These are phyloP conservation scores for Acipenser ruthenus DNA, from an alignment of 2,797 vertebrate species.

Conservation along the genomic window DNA sequence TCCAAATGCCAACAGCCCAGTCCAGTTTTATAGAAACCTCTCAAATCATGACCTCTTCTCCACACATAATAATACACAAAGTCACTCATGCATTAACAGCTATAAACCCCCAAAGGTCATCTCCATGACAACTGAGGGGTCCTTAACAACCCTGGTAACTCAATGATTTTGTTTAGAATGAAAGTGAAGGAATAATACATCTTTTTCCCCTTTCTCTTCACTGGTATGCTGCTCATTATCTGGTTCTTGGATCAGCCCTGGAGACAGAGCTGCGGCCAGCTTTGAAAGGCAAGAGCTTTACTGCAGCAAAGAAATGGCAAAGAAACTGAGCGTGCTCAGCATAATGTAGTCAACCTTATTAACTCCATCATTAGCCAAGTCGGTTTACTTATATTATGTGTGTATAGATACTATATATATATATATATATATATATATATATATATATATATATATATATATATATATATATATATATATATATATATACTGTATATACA, in stretches of 20 bases:
- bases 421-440: too few relatives aligned
- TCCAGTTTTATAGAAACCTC: constrained; percentile 50
- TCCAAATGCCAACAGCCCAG: constrained; percentile 38
- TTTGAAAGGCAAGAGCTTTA: constrained; percentile 52
- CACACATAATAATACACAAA: constrained; percentile 50
- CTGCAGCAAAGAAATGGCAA: constrained; percentile 57
- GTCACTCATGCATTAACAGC: constrained; percentile 76
- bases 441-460: background rate
- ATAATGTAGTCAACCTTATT: constrained; percentile 58
- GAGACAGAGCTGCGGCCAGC: constrained; percentile 66
- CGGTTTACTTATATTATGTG: constrained; percentile 1
- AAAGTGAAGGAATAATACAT: constrained; percentile 70
- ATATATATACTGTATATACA: too few relatives aligned
- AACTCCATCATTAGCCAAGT: constrained; percentile 57
- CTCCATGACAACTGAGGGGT: constrained; percentile 85
- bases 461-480: background rate
- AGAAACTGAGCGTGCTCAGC: constrained; percentile 52
- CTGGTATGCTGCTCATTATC: constrained; percentile 71
- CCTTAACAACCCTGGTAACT: constrained; percentile 72
- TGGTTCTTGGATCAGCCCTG: constrained; percentile 61
- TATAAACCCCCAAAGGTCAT: constrained; percentile 76
- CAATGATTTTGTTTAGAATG: constrained; percentile 80
- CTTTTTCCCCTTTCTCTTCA: constrained; percentile 35
- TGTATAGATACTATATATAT: background rate
- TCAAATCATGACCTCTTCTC: constrained; percentile 57